Conservation (phyloP, 2,797 vertebrate species). For the Periparus ater region DNA sequence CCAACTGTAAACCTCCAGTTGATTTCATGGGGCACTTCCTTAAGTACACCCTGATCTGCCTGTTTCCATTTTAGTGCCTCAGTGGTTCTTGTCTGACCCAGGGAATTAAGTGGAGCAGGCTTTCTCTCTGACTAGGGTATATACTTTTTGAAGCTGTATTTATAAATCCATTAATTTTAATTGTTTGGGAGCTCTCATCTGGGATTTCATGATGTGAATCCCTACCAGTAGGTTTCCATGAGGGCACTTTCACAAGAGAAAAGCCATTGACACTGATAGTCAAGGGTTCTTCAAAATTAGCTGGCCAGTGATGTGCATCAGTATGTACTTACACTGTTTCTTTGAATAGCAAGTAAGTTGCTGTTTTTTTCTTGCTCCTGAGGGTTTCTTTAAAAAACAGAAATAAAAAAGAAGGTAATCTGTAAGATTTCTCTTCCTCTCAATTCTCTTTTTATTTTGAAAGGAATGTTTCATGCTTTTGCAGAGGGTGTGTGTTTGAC, state of each 20-base stretch:
- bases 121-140: neutral
- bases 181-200: neutral
- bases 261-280: neutral
- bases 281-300: neutral
- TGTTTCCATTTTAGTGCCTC: neutral
- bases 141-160: neutral
- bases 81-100: neutral
- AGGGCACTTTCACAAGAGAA: neutral
- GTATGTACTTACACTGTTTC: neutral
- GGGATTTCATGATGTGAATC: neutral
- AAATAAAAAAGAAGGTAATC: neutral
- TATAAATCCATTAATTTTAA: constrained; percentile 9
- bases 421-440: neutral
- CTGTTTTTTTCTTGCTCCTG: neutral
- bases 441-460: constrained; percentile 10
- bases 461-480: constrained; percentile 36
- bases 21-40: neutral
- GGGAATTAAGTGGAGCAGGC: neutral
- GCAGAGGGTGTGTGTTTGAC: neutral
- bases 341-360: neutral
- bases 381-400: neutral
- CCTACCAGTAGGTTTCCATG: neutral
- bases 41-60: neutral
- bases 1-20: neutral
- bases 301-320: neutral